These are phyloP conservation scores for Oscheius myriophilus DNA, from an alignment of 2,888 invertebrate species.

Conservation along the genomic window DNA sequence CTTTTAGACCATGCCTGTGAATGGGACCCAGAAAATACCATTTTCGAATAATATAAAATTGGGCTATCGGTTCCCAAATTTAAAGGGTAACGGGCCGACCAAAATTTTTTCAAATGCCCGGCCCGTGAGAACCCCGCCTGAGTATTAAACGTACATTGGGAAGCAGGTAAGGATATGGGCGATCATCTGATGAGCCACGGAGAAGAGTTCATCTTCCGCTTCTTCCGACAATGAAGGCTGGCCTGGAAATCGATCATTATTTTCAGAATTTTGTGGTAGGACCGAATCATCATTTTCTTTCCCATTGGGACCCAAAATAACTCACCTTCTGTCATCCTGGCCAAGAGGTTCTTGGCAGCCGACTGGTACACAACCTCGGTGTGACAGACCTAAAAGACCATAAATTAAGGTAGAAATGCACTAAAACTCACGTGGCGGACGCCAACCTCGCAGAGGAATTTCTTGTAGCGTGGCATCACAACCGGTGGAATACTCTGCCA, in stretches of 20 bases:
- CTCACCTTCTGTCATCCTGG: slow-evolving; percentile 17
- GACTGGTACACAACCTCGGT: slow-evolving; percentile 36
- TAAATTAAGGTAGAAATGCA: neutral
- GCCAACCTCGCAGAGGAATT: slow-evolving; percentile 42
- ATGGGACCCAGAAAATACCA: no score
- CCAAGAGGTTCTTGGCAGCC: slow-evolving; percentile 32
- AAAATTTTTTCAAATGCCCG: no score
- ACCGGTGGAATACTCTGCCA: slow-evolving; percentile 45
- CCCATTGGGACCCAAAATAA: no score
- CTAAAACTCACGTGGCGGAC: slow-evolving; percentile 37
- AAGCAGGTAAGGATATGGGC: slow-evolving; percentile 42
- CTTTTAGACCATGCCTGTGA: no score
- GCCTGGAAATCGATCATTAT: neutral
- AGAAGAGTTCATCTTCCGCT: slow-evolving; percentile 33
- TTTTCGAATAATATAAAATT: no score
- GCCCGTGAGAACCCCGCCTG: no score
- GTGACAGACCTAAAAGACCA: slow-evolving; percentile 33
- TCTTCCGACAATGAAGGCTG: slow-evolving; percentile 25
- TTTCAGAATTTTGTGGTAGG: neutral
- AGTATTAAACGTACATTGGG: slow-evolving; percentile 42
- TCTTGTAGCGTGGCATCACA: slow-evolving; percentile 32
- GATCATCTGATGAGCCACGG: slow-evolving; percentile 45
- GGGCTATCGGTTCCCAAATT: no score
- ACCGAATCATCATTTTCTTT: no score
- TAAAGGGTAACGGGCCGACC: no score